These are phyloP conservation scores for Plagodis pulveraria DNA, from an alignment of 2,888 invertebrate genomes.

Conservation along the genomic window DNA sequence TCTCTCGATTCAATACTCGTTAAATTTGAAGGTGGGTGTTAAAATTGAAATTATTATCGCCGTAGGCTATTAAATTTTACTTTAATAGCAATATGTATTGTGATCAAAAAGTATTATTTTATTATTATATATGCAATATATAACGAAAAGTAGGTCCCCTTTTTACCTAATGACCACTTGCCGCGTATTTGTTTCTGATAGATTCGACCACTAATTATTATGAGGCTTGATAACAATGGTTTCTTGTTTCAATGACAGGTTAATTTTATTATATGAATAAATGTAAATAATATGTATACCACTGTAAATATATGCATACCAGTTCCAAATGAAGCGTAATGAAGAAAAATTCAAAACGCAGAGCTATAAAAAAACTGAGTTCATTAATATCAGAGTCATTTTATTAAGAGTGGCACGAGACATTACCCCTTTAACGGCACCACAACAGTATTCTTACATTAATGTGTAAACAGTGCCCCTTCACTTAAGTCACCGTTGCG, in stretches of 20 bases:
- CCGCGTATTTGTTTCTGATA: no score
- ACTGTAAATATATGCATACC: no score
- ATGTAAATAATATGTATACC: no score
- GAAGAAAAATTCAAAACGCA: background rate
- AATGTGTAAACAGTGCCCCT: conserved; percentile 80
- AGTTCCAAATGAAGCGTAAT: no score
- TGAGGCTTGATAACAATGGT: no score
- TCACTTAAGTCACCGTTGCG: conserved; percentile 63
- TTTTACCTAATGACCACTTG: no score
- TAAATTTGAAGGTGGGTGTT: conserved; percentile 48
- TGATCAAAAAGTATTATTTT: no score
- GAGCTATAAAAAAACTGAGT: conserved; percentile 33
- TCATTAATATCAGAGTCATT: conserved; percentile 69
- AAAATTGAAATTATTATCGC: conserved; percentile 45
- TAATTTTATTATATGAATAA: no score
- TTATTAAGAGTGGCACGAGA: conserved; percentile 58
- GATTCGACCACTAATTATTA: no score
- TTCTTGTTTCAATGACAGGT: no score
- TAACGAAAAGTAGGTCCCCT: no score
- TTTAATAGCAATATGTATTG: background rate
- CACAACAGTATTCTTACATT: conserved; percentile 73
- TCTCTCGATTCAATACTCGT: conserved; percentile 60
- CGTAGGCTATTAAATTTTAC: background rate
- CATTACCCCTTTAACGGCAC: conserved; percentile 63
- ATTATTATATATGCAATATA: no score